A percentile compares a stretch with the other conserved stretches of the same genome.
phyloP scores from a whole-genome alignment of 1,140 invertebrate genomes.

The Drosophila fuyamai region DNA sequence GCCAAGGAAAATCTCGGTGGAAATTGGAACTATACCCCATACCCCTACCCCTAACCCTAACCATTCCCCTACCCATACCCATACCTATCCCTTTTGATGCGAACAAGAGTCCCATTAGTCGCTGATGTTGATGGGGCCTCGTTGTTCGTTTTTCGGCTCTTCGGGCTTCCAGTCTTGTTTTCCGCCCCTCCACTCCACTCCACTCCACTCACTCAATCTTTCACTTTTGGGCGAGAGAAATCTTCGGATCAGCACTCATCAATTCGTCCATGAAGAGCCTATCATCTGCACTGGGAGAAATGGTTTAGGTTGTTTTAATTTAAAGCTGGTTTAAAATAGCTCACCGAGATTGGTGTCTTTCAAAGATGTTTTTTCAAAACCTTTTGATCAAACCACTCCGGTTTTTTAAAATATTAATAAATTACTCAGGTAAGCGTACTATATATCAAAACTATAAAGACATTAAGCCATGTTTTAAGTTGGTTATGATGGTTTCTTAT shows the following conservation, averaged over 20 bases:
- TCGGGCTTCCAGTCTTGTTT: conserved; percentile 73
- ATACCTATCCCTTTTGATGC: background rate
- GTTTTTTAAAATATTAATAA: too few relatives aligned
- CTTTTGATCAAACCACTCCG: too few relatives aligned
- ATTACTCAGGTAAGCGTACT: too few relatives aligned
- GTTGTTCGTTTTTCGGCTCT: conserved; percentile 28
- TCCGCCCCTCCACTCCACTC: conserved; percentile 1
- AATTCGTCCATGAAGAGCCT: conserved; percentile 18
- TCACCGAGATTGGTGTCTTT: too few relatives aligned
- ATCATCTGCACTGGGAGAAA: conserved; percentile 9
- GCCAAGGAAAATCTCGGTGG: conserved; percentile 65
- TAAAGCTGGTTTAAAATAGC: too few relatives aligned
- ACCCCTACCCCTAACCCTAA: too few relatives aligned
- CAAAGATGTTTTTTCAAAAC: too few relatives aligned
- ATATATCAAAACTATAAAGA: too few relatives aligned
- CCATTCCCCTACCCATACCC: background rate
- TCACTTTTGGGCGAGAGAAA: conserved; percentile 44
- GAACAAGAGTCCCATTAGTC: conserved; percentile 66
- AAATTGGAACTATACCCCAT: conserved; percentile 42
- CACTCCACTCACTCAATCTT: conserved; percentile 35
- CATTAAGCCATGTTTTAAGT: too few relatives aligned
- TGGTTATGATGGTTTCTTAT: too few relatives aligned
- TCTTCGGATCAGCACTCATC: conserved; percentile 33
- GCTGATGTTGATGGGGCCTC: conserved; percentile 72
- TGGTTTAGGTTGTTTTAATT: too few relatives aligned